Evolutionary conservation across 2,797 vertebrate genomes (phyloP), one percentile per base, ranked within the genome.

Genomic region (Pteropus rufus): DNA sequence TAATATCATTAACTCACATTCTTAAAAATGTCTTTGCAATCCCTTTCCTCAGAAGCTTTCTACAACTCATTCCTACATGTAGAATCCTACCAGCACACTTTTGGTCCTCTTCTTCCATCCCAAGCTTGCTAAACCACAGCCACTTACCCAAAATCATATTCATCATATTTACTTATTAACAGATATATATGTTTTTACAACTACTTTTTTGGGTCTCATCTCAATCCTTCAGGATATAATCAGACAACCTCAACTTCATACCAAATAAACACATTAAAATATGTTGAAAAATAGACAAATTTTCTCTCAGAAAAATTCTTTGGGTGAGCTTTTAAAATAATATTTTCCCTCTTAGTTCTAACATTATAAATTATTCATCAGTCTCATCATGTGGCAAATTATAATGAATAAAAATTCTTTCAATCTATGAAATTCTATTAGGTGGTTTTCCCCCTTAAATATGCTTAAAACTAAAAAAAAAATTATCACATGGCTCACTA

Each of bases 341-440:
- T 29, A 95, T 82, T 89, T 93, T 52, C 29, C 1, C 8, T 92
- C 49, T 81, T 70, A 89, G 46, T 92, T 96, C 69, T 93, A 93
- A 89, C 60, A 93, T 56, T 73, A 64, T 67, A 85, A 91, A 92
- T 58, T 88, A 82, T 88, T 95, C 67, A 91, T 86, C 52, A 89
- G 21, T 91, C 31, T 94, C 49, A 96, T 77, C 46, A 76, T 88
- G 21, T 94, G 64, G 58, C 10, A 95, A 93, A 94, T 95, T 89
- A 93, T 15, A 93, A 49, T 91, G 69, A 96, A 90, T 62, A 93
- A 69, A 94, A 70, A 39, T 82, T 64, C 54, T 80, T 10, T 89
- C 52, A 89, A 60, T 34, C 23, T 82, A 21, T 89, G n/a, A 95
- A 95, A 82, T 89, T 75, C 29, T 81, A 49, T 82, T 93, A 77